Evolutionary conservation across 1,140 invertebrate genomes (phyloP), one percentile per base, ranked within the genome.

Genomic region (Caenorhabditis tropicalis): DNA sequence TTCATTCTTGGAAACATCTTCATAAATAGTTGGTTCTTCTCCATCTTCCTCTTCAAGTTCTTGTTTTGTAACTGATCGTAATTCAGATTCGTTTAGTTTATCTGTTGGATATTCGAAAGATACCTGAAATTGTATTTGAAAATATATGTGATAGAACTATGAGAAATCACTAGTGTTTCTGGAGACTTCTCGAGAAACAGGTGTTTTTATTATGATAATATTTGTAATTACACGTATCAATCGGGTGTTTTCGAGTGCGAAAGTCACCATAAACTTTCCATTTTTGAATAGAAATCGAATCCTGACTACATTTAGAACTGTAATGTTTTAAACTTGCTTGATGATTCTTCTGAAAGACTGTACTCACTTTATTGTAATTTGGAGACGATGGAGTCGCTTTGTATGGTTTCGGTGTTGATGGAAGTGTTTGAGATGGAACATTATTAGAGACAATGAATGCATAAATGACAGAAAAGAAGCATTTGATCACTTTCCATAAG

Each of bases 401-500:
- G n/a, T 81, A 56, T 53, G 79, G 65, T 81, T 51, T 51, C 10
- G 79, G 48, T 2, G 79, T 53, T 21, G 79, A 56, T 27, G 79
- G 79, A 39, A 81, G 79, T 29, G 79, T 27, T 39, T 81, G 48
- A 21, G 79, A 81, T 53, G 79, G 79, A n/a, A 81, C 48, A 81
- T 51, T 51, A 36, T 58, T 81, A 21, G 65, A 74, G 7, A 74
- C 65, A 74, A 74, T 74, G n/a, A 74, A 39, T 24, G 65, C 65
- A 27, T 81, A 56, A 19, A 56, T 58, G 16, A 81, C 21, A 5
- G 15, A 39, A n/a, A 81, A 81, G 7, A 56, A 39, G 27, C 65
- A 74, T 74, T 74, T 74, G 19, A 74, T 43, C 6, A 43, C 65
- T 31, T 74, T 74, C 65, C 65, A 74, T 36, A 74, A 43, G 6